Evolutionary conservation across 2,888 invertebrate genomes (phyloP), one percentile per base, ranked within the genome.

Genomic region (Ganaspis brasiliensis): DNA sequence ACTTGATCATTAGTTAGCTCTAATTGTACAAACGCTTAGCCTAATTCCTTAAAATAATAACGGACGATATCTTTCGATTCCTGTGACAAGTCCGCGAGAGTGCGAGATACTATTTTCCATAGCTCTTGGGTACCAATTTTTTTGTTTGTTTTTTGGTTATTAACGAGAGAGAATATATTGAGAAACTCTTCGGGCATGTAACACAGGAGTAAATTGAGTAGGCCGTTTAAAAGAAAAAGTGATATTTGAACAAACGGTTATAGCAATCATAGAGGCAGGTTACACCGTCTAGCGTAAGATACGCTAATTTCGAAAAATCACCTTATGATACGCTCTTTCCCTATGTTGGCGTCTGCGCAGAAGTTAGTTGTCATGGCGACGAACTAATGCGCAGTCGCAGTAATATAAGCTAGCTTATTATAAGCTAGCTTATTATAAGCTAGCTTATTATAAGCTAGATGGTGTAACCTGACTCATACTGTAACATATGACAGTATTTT

Each of bases 11-110:
- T 86, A 86, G 83, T 85, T 86, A 83, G 83, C 80, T 81, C 75
- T 79, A 82, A 85, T 86, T 85, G 86, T 83, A 86, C 83, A 85
- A 85, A 84, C 76, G 61, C 57, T 79, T 82, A 80, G 77, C 37
- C 80, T 76, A 76, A 75, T 71, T 73, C 8, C 57, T 31, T 74
- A 76, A 77, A 79, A 75, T 78, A 82, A 45, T 19, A 24, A 67
- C 24, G 45, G 67, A 67, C 67, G 40, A 67, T 67, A 67, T 40
- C 67, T 45, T 67, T 67, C 67, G 67, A 67, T 67, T 67, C 67
- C 67, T 67, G 67, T 67, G 67, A 73, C 79, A 67, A 67, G 67
- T 67, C 40, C 67, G 45, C 56, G 55, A 72, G 72, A 72, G 72
- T 16, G 14, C 19, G 52, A 26, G n/a, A 52, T 55, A 52, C 31